Conservation (phyloP, 1,140 invertebrate genomes). For the honey bee (Apis mellifera) region Amel_HAv3.1 CM009940.2:4890001-4890500, state of each 20-base stretch:
- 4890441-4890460: background rate
- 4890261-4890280: conserved; percentile 5
- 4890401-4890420: conserved; percentile 22
- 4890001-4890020: background rate
- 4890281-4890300: conserved; percentile 3
- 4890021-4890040: background rate
- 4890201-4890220: conserved; percentile 84
- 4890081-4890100: background rate
- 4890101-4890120: conserved; percentile 54
- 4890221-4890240: conserved; percentile 76
- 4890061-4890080: background rate
- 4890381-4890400: conserved; percentile 3
- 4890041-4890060: background rate
- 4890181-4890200: conserved; percentile 85
- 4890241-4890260: conserved; percentile 74
- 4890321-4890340: conserved; percentile 46
- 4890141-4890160: conserved; percentile 78
- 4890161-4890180: conserved; percentile 87
- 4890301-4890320: conserved; percentile 46
- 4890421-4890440: conserved; percentile 20
- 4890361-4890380: conserved; percentile 23
- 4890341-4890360: conserved; percentile 34
- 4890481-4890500: conserved; percentile 10
- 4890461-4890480: background rate
- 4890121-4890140: conserved; percentile 72